phyloP scores from a whole-genome alignment of 2,113 vertebrate genomes.

The Hystrix cristata region DNA sequence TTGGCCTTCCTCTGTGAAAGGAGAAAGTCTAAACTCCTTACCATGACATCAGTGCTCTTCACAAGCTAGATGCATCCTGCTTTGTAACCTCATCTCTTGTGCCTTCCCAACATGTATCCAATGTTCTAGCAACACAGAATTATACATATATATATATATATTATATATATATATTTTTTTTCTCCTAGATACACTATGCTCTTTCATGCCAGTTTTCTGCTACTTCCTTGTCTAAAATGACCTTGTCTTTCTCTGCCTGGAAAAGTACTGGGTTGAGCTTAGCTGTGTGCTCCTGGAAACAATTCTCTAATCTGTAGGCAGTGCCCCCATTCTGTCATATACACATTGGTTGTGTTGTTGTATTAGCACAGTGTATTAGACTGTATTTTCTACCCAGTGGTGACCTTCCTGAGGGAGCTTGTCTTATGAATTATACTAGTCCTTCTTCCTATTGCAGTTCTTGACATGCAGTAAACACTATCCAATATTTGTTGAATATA shows the following conservation, averaged over 20 bases:
- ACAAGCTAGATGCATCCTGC: conserved; percentile 4
- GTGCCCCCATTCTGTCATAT: neutral
- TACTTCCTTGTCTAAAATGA: conserved; percentile 64
- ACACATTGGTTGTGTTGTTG: neutral
- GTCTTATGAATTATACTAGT: neutral
- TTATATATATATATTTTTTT: too few species aligned
- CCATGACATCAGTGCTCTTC: neutral
- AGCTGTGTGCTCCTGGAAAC: neutral
- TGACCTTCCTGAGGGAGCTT: neutral
- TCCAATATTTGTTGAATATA: conserved; percentile 1
- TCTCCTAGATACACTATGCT: neutral
- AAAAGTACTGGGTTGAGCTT: conserved; percentile 58
- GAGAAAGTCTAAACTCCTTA: conserved; percentile 2
- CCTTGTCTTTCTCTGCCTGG: conserved; percentile 52
- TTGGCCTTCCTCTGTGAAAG: conserved; percentile 21
- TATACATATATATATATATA: neutral
- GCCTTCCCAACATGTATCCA: conserved; percentile 26
- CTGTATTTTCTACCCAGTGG: neutral
- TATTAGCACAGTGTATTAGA: neutral
- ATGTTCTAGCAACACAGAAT: conserved; percentile 64
- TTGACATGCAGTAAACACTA: neutral
- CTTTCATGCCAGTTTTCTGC: conserved; percentile 63
- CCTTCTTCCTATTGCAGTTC: neutral
- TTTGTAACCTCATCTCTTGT: conserved; percentile 20
- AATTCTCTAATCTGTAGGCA: neutral